These are phyloP conservation scores for Colletes collaris DNA, from an alignment of 2,888 invertebrate species.

Conservation along the genomic window DNA sequence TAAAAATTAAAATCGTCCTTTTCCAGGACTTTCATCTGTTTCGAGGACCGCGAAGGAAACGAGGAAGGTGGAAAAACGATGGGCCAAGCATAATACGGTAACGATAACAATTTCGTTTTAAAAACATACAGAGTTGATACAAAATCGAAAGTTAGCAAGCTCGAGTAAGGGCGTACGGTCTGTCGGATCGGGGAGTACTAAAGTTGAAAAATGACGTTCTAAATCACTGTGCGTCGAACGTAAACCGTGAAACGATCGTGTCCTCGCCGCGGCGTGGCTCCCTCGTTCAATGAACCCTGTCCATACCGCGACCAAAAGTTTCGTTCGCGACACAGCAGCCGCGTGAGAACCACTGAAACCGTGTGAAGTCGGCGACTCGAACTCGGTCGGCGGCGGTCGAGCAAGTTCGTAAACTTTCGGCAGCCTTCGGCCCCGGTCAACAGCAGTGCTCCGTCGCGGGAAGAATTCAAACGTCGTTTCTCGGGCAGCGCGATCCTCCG, in stretches of 20 bases:
- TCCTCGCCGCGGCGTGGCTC: not conserved
- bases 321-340: not conserved
- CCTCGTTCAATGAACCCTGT: conserved; percentile 28
- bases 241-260: conserved; percentile 10
- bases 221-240: conserved; percentile 2
- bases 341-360: conserved; percentile 46
- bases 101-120: too few species aligned
- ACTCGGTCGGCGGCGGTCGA: conserved; percentile 2
- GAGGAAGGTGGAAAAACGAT: too few species aligned
- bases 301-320: conserved; percentile 6
- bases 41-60: too few species aligned
- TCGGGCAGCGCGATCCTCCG: conserved; percentile 3
- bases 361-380: conserved; percentile 12
- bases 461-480: conserved; percentile 57
- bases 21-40: too few species aligned
- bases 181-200: too few species aligned
- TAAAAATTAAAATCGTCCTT: too few species aligned
- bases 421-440: conserved; percentile 32
- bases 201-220: too few species aligned
- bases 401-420: conserved; percentile 11
- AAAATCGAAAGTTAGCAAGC: too few species aligned
- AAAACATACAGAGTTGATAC: too few species aligned
- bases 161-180: too few species aligned
- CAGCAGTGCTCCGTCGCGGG: conserved; percentile 54
- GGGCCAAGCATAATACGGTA: too few species aligned